Base-by-base conservation (phyloP, 2,113 vertebrate genomes). In the Fregetta grallaria region DNA sequence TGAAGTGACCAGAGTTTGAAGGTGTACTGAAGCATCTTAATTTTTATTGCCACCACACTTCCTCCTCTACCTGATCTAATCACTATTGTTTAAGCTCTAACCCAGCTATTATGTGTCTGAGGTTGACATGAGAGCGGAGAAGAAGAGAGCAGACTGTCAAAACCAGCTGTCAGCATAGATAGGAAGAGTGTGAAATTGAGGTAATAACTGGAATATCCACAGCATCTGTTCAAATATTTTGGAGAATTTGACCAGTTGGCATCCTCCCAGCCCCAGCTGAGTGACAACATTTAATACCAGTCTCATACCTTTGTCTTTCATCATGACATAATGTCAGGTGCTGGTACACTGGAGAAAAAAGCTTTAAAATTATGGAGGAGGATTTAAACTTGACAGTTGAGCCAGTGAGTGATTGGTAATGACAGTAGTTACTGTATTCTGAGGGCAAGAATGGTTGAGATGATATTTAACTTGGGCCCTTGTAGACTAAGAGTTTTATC, bases 1-100 rank as follows among this genome's bases (percentile, higher is more conserved):
- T 70, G 88, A 85, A 90, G 55, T 53, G n/a, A 36, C 25, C 32
- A 25, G 44, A 72, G 19, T 92, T 90, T 95, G 89, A 93, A 90
- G 75, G 84, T 80, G 96, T 97, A 94, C 91, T 93, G 94, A 96
- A 95, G 90, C 82, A 88, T 95, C 94, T 92, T 96, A 94, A 95
- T 97, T 98, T 97, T 95, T 97, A 90, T 96, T 98, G 90, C 47
- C 59, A 95, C 55, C 53, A 18, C 79, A 50, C 83, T 97, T 95
- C 76, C 74, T 96, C 34, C 71, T 97, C 74, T 92, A 86, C 79
- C 87, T 63, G 42, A 94, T 96, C 38, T 92, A 98, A 95, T 97
- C 86, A 96, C 78, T 95, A 67, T 97, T 97, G 95, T 98, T 97
- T 97, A 97, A 97, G 45, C 72, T 96, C 72, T 95, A 95, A 94